Base-by-base conservation (phyloP, 2,888 invertebrate species). In the Cremastinae sp. region DNA sequence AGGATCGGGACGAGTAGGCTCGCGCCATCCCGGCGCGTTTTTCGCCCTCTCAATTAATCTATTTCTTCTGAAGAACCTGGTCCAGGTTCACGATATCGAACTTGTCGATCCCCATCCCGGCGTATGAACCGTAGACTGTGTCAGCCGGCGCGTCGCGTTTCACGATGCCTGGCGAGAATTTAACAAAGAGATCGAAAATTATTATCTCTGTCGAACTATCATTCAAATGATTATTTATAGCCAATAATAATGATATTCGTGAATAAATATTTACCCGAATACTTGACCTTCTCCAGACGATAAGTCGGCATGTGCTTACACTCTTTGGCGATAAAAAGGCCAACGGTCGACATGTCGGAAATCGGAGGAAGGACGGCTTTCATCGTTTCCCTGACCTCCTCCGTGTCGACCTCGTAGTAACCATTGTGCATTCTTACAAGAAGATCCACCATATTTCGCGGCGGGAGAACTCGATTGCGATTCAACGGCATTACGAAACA, bases 401-500 rank as follows among this genome's bases (percentile, higher is more conserved):
- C 92, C 49, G 96, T 95, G 87, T 97, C 94, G 54, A 97, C 95
- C 85, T 94, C 93, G 87, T 96, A 96, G 87, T 95, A 95, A 90
- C 92, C 94, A 79, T 93, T 93, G 89, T 93, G 93, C 93, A 96
- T 95, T 90, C 96, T 96, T 80, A 92, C 91, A 79, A 97, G 91
- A 12, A 95, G 93, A 91, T 97, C 97, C 81, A 93, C 92, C 87
- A 96, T 92, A 84, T 94, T 95, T 81, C 92, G 93, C 2, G 98
- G 98, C 45, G 95, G 94, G 84, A 96, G 90, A 78, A 97, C 95
- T 70, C 93, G 91, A 36, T 92, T 92, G 34, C 95, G 93, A 90
- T 98, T 95, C 86, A 98, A 91, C 0, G 96, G 95, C 96, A 97
- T 96, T 14, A 97, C 93, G 91, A 97, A 98, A 91, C 98, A 98